Evolutionary conservation across 2,797 vertebrate species (phyloP), one percentile per base, ranked within the genome.

Genomic region (Nasua narica): DNA sequence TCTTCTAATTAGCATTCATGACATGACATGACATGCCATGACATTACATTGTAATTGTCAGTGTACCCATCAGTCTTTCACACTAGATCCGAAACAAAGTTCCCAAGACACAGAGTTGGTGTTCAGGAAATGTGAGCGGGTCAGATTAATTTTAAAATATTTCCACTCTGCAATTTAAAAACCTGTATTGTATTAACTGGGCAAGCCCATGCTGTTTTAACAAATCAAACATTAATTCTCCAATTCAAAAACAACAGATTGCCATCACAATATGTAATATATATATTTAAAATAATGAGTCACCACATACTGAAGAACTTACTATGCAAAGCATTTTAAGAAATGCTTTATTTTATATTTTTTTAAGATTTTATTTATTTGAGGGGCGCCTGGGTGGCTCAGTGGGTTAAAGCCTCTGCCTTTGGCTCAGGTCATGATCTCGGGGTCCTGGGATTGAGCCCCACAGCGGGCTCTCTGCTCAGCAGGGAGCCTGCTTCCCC

Each of bases 231-330:
- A 89, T 76, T 35, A 91, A 56, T 46, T 91, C 12, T 90, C 94
- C 76, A 77, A 83, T 29, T 87, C 69, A 94, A 83, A 92, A 90
- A 46, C 50, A 78, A 96, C 14, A 67, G 15, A 82, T n/a, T 94
- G 35, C 27, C 60, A 77, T 50, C 78, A 94, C 23, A 77, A 62
- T 65, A 92, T 62, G 29, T 27, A 85, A 83, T 43, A 56, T 32
- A 32, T 40, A 10, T 70, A 92, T 60, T 78, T 94, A 90, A 94
- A 78, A 78, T 79, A 89, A 72, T 54, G 72, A 84, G 52, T 87
- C 56, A 90, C 27, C 54, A 56, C 15, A 13, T 29, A 65, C 16
- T 21, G 11, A 27, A 69, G 43, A 23, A 86, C 25, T 78, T 67
- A 87, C 29, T 60, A 87, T 84, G 29, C 35, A 84, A 60, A 16